phyloP scores from a whole-genome alignment of 1,140 invertebrate genomes.

The Drosophila pallidifrons region DNA sequence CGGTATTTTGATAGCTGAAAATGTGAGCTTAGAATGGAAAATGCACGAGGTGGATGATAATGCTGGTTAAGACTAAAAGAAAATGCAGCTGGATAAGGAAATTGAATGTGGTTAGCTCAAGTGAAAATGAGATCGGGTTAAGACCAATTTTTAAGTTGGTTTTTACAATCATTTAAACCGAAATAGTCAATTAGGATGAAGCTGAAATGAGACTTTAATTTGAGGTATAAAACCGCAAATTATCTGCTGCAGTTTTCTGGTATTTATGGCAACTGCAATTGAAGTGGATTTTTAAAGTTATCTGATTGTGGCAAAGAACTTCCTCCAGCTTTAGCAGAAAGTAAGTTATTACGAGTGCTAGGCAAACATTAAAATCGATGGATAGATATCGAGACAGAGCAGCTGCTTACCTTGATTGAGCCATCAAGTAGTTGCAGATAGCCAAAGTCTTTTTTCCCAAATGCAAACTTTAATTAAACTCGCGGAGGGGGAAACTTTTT shows the following conservation, averaged over 20 bases:
- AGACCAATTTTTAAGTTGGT: background rate
- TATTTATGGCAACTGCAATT: background rate
- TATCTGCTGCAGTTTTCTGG: too few species aligned
- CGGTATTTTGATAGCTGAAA: conserved; percentile 15
- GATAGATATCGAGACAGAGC: conserved; percentile 6
- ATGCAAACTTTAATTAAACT: conserved; percentile 73
- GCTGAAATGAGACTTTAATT: background rate
- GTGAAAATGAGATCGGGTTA: conserved; percentile 1
- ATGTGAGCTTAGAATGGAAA: conserved; percentile 26
- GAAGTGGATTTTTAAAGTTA: background rate
- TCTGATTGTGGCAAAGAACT: conserved; percentile 4
- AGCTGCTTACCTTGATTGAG: conserved; percentile 28
- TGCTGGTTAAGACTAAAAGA: background rate
- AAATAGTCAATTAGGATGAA: background rate
- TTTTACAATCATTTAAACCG: too few species aligned
- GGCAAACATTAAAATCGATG: conserved; percentile 52
- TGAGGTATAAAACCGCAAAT: background rate
- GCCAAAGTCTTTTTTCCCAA: conserved; percentile 5
- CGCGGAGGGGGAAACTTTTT: conserved; percentile 46
- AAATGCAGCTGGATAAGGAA: background rate
- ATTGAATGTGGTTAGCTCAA: conserved; percentile 21
- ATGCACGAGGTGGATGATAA: conserved; percentile 22
- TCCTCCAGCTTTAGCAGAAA: background rate
- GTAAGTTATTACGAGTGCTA: conserved; percentile 44
- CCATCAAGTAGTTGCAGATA: conserved; percentile 29